Evolutionary conservation across 2,888 invertebrate genomes (phyloP).

Genomic region (Cosmia pyralina): DNA sequence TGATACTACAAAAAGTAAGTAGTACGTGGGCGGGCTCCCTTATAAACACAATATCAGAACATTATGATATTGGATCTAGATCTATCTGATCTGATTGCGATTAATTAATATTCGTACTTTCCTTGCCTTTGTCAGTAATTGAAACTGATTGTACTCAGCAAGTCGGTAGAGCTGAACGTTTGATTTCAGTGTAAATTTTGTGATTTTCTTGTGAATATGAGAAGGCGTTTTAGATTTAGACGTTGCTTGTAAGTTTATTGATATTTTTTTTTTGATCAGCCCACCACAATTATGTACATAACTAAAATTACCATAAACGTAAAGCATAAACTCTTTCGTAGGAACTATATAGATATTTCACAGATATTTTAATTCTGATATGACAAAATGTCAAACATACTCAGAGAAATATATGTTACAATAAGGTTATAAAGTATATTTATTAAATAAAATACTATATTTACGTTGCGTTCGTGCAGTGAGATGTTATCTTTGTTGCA

Average conservation of each 20-base stretch:
- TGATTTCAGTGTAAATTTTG: neutral
- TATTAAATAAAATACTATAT: neutral
- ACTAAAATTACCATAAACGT: neutral
- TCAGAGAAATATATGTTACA: slow-evolving; percentile 1
- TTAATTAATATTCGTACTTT: slow-evolving; percentile 29
- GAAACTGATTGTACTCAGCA: neutral
- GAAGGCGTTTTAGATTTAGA: neutral
- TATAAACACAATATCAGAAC: slow-evolving; percentile 19
- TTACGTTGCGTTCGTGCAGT: slow-evolving; percentile 3
- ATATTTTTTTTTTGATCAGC: neutral
- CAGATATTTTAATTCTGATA: neutral
- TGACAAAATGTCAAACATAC: slow-evolving; percentile 27
- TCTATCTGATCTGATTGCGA: slow-evolving; percentile 32
- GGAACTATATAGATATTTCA: neutral
- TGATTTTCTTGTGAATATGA: slow-evolving; percentile 17
- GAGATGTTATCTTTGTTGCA: slow-evolving; percentile 55
- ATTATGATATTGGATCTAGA: slow-evolving; percentile 17
- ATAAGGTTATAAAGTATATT: neutral
- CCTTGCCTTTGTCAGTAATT: slow-evolving; percentile 16
- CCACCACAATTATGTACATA: neutral
- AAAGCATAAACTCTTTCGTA: neutral
- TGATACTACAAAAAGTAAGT: no score
- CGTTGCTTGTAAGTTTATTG: slow-evolving; percentile 14
- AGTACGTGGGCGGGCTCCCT: slow-evolving; percentile 1
- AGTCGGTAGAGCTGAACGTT: slow-evolving; percentile 13